Conservation (phyloP, 2,113 vertebrate species). For the Balaeniceps rex region DNA sequence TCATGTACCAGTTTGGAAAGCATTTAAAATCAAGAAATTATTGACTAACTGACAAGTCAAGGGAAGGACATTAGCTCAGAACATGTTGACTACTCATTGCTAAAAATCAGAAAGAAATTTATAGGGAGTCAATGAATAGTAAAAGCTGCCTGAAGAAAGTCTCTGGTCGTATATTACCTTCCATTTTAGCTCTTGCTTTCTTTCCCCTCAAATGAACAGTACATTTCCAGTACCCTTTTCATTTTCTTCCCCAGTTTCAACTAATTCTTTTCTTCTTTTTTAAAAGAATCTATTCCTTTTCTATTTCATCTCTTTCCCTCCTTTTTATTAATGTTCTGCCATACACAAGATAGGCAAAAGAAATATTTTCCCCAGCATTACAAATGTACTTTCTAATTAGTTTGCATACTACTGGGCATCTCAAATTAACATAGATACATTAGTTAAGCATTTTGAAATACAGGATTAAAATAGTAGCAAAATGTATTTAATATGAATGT, state of each 20-base stretch:
- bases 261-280: neutral
- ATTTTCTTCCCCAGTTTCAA: neutral
- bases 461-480: neutral
- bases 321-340: neutral
- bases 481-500: neutral
- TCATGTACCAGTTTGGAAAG: neutral
- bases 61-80: neutral
- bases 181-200: neutral
- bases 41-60: neutral
- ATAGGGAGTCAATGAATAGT: neutral
- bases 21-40: conserved; percentile 3
- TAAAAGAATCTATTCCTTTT: neutral
- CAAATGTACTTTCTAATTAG: neutral
- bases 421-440: neutral
- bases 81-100: neutral
- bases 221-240: neutral
- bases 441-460: neutral
- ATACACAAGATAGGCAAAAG: neutral
- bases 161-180: neutral
- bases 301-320: neutral
- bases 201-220: neutral
- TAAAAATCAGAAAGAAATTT: neutral
- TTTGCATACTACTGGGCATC: neutral
- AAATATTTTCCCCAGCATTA: neutral
- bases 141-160: neutral